These are phyloP conservation scores for Ceratotherium simum DNA, from an alignment of 2,113 vertebrate genomes.

Conservation along the genomic window DNA sequence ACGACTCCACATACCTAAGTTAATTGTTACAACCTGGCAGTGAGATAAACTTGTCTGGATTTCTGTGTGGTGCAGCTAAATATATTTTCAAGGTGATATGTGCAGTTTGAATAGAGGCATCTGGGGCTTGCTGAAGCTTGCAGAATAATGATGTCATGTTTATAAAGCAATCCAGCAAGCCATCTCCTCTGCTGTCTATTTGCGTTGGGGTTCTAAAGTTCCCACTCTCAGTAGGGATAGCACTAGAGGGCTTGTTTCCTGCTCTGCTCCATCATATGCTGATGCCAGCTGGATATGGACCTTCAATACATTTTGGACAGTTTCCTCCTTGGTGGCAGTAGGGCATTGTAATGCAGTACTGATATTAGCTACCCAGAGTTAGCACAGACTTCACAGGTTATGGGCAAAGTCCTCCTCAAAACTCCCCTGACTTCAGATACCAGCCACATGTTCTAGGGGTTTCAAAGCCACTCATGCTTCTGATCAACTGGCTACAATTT, in stretches of 20 bases:
- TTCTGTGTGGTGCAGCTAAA: background rate
- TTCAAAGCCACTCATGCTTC: background rate
- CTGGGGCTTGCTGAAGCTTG: background rate
- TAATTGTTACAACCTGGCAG: background rate
- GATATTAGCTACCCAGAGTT: background rate
- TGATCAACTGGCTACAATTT: background rate
- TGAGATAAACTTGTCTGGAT: background rate
- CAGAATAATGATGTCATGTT: background rate
- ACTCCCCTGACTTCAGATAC: background rate
- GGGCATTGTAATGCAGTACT: background rate
- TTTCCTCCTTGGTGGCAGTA: background rate
- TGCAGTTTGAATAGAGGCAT: background rate
- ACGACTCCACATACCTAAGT: background rate
- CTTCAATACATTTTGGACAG: background rate
- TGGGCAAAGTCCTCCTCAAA: background rate
- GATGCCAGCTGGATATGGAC: background rate
- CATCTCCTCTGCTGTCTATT: background rate
- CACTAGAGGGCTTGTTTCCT: background rate
- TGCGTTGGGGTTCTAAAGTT: background rate
- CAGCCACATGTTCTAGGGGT: background rate
- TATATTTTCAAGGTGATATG: background rate
- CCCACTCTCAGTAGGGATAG: background rate
- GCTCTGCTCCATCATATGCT: background rate
- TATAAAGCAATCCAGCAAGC: background rate
- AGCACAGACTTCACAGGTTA: background rate